Evolutionary conservation across 2,888 invertebrate species (phyloP), one percentile per base, ranked within the genome.

Genomic region (Tinea semifulvella): DNA sequence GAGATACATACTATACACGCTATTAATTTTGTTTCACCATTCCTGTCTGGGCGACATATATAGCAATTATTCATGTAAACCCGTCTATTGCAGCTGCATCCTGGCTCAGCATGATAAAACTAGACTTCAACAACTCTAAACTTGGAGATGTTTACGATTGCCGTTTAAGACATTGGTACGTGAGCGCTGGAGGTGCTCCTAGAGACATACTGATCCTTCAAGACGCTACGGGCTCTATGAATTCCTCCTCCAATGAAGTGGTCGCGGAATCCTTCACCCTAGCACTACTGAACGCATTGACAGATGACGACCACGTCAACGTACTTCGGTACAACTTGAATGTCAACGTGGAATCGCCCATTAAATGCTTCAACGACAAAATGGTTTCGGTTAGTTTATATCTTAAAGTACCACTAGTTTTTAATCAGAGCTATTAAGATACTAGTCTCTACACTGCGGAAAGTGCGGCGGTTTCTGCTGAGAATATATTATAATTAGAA

Each of bases 141-240:
- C 56, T 58, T 1, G 65, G 61, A 10, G 68, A 71, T 38, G 55
- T 73, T 6, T 80, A 74, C 53, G 80, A 80, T 53, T 80, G 80
- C 46, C 65, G 80, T 0, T 59, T 79, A 16, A 65, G 80, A 1
- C 70, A 80, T 1, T 80, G 80, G 80, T 80, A 76, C 53, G 76
- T 79, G 42, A 67, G 68, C 46, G 76, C 77, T 0, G 61, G 66
- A 8, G 80, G 80, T 0, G 80, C 80, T 0, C 77, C 79, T 0
- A 57, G 77, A 0, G 80, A 80, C 46, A 56, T 80, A 0, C 66
- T 80, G 42, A 65, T 80, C 7, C 63, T 80, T 2, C 55, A 75
- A 0, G 80, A 80, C 42, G 73, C 73, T 0, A 72, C 80, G 0
- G 80, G 80, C 0, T 80, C 80, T 14, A 77, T 80, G 77, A 55